A percentile compares a stretch with the other conserved stretches of the same genome.
Conservation (phyloP, 2,888 invertebrate species). For the Ypsolopha scabrella region DNA sequence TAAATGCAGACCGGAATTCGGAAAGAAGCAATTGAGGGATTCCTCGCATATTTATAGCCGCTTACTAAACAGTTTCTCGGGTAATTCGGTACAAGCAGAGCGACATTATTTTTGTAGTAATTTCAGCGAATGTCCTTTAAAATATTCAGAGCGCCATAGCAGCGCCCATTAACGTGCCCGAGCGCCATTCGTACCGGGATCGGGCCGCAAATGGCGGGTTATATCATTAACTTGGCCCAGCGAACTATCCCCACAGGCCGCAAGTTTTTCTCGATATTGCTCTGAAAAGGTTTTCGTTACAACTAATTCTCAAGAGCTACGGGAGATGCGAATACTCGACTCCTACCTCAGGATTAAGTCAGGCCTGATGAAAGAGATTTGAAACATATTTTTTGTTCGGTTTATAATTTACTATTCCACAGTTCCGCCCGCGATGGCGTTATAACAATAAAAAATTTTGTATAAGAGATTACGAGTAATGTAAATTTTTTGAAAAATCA, state of each 20-base stretch:
- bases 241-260: constrained; percentile 51
- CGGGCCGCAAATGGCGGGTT: constrained; percentile 62
- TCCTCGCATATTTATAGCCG: constrained; percentile 61
- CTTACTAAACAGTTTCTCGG: constrained; percentile 62
- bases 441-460: no score
- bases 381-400: no score
- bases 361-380: no score
- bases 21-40: constrained; percentile 57
- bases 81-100: constrained; percentile 66
- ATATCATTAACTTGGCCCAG: constrained; percentile 68
- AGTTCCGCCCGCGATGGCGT: no score
- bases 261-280: constrained; percentile 66
- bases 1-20: constrained; percentile 59
- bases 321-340: background rate
- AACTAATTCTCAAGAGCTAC: constrained; percentile 7
- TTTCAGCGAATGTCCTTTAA: constrained; percentile 68
- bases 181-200: constrained; percentile 59
- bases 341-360: no score
- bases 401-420: no score
- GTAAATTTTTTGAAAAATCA: no score
- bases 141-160: constrained; percentile 67
- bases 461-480: no score
- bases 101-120: constrained; percentile 70
- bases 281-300: constrained; percentile 48
- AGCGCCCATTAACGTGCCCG: constrained; percentile 63